Conservation (phyloP, 2,888 invertebrate genomes). For the Thalpophila matura region DNA sequence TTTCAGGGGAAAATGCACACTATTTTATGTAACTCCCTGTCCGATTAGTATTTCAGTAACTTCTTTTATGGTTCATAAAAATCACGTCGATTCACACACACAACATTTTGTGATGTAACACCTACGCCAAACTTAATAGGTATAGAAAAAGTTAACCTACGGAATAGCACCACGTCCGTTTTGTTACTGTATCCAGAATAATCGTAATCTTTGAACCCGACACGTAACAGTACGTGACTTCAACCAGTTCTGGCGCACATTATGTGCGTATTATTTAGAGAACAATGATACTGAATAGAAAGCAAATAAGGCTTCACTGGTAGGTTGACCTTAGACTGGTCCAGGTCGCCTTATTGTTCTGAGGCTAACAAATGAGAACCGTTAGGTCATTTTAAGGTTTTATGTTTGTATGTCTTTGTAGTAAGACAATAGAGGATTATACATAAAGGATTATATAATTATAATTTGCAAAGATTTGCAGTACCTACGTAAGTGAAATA, state of each 20-base stretch:
- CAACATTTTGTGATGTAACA: no score
- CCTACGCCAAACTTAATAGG: constrained; percentile 4
- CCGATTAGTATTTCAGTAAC: no score
- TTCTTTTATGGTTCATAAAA: no score
- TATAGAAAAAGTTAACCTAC: background rate
- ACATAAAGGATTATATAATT: background rate
- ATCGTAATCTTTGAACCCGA: constrained; percentile 43
- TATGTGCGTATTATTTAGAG: constrained; percentile 34
- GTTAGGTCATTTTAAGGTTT: constrained; percentile 9
- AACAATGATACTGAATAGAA: constrained; percentile 48
- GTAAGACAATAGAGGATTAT: background rate
- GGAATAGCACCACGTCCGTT: background rate
- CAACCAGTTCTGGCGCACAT: constrained; percentile 6
- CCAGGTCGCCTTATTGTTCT: constrained; percentile 30
- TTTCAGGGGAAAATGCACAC: no score
- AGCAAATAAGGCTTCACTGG: constrained; percentile 40
- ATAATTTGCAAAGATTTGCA: background rate
- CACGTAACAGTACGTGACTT: constrained; percentile 28
- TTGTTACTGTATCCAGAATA: constrained; percentile 8
- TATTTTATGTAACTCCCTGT: no score
- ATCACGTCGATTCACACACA: no score
- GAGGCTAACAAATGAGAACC: constrained; percentile 25
- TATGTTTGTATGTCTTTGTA: constrained; percentile 12
- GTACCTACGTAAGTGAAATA: background rate
- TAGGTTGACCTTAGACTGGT: constrained; percentile 16